Evolutionary conservation across 2,113 vertebrate species (phyloP).

Genomic region (Madoqua kirkii): DNA sequence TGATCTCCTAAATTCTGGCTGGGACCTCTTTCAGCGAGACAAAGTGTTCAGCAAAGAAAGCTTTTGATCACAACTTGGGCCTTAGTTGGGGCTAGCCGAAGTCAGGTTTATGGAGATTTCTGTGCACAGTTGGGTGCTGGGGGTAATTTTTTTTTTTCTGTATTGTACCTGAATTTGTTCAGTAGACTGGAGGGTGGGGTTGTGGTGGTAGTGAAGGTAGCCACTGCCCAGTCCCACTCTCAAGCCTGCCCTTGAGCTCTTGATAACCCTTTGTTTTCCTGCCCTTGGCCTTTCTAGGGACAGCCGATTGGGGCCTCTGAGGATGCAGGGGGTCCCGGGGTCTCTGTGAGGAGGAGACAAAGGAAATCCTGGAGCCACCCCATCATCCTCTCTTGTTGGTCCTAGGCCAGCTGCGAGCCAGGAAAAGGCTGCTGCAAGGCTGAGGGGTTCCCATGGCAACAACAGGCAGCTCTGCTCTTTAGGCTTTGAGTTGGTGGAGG

Average conservation of each 20-base stretch:
- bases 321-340: neutral
- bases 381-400: conserved; percentile 50
- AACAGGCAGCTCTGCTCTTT: conserved; percentile 50
- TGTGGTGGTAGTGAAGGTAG: neutral
- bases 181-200: neutral
- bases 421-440: conserved; percentile 56
- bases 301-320: neutral
- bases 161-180: neutral
- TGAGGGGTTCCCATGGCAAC: conserved; percentile 71
- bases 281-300: neutral
- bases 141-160: accelerated
- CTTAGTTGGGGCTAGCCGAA: neutral
- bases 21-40: neutral
- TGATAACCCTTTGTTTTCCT: neutral
- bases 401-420: conserved; percentile 61
- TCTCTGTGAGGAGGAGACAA: neutral
- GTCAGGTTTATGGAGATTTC: neutral
- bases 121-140: neutral
- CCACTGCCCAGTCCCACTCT: neutral
- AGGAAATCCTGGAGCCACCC: neutral
- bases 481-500: neutral
- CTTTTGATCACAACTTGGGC: neutral
- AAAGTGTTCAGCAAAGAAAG: neutral
- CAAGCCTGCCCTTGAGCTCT: neutral
- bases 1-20: neutral